Base-by-base conservation (phyloP, 2,113 vertebrate genomes). In the Myrmecophaga tridactyla region DNA sequence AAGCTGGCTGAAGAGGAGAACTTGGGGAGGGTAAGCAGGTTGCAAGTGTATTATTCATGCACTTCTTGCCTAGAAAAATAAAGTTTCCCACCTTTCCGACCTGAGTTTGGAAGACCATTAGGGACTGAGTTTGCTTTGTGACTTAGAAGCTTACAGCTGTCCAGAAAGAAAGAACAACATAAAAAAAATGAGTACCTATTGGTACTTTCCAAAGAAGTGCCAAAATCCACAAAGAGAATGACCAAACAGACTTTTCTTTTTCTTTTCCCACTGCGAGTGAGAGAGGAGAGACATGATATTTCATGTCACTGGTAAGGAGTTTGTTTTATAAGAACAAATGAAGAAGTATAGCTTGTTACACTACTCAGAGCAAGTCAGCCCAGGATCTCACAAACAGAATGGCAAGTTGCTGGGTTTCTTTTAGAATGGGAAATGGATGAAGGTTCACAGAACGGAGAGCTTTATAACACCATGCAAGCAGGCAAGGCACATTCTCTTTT, bases 161-260 rank as follows among this genome's bases (percentile, higher is more conserved):
- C 25, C 20, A 72, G 4, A n/a, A n/a, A n/a, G n/a, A n/a, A n/a
- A n/a, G n/a, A 0, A 0, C 58, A 17, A 86, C 78, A 10, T 86
- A 82, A 96, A 11, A 48, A 93, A 96, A 93, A 95, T 81, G 78
- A 96, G 89, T 67, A 96, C 10, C 39, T 89, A 96, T 76, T 96
- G 96, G 96, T 93, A 97, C 86, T 97, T 97, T 93, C 98, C 97
- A 97, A 51, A 43, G 96, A 15, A 96, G 95, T 95, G 56, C 90
- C 97, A 98, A 93, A 94, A 93, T 65, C 97, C 94, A 73, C 93
- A 97, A 93, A 92, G 95, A 36, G 94, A 92, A 89, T 4, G 31
- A 95, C 87, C 94, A 94, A 92, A 53, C 18, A 81, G 18, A 34
- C 78, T 11, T 82, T 78, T 84, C 39, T 23, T n/a, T 15, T 9